Base-by-base conservation (phyloP, 1,140 invertebrate species). In the Lepidostoma basale region DNA sequence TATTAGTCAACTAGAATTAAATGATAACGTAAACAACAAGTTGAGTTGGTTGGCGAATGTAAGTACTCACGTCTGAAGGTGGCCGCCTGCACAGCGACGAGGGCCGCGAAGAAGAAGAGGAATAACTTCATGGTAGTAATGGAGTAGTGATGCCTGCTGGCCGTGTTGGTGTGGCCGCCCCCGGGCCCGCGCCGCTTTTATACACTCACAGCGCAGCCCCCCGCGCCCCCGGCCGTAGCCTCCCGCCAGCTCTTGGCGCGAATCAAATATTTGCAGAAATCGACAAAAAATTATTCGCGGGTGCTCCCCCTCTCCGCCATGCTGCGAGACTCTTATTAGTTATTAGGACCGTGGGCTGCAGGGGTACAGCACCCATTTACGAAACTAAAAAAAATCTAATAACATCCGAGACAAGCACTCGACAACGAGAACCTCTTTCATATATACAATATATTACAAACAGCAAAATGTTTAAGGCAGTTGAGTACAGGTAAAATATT, bases 1-100 rank as follows among this genome's bases (percentile, higher is more conserved):
- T 2, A 1, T 9, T 16, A 45, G 8, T 1, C 12, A 16, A 45
- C 16, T 45, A 8, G 8, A 4, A 20, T 2, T 3, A 18, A 3
- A 45, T 2, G 22, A 10, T 18, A 45, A 16, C 16, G 10, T 1
- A 45, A 45, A 45, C n/a, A 22, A 18, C 14, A 16, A 4, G 14
- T 22, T 3, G 3, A 9, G 3, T 4, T 16, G 3, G 40, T 3
- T 10, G 3, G 3, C 14, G 40, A 42, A 14, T 9, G 3, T 3
- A 42, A 9, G 60, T 47, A 67, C 64, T 67, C 42, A 67, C 64
- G 14, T 22, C 54, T 54, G 64, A 67, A 67, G 52, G 64, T 67
- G 54, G 64, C 64, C 5, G 64, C 64, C 0, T 59, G 12, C 16
- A 18, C 54, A n/a, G 52, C 52, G 12, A 14, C 16, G 20, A 44